A percentile compares a stretch with the other conserved stretches of the same genome.
Conservation (phyloP, 2,888 invertebrate genomes). For the Erannis defoliaria region DNA sequence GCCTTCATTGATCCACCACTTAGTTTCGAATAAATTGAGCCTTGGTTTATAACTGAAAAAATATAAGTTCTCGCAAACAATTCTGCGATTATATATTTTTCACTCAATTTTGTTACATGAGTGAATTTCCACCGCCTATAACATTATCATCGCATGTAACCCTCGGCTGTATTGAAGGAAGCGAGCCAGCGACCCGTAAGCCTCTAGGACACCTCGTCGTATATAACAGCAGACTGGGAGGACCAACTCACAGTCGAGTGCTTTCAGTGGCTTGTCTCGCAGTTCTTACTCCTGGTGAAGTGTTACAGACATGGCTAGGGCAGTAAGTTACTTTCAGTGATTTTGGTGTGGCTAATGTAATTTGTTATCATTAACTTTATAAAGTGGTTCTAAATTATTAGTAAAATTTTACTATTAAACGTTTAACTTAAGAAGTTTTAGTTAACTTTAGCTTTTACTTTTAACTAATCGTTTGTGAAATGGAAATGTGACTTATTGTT, state of each 20-base stretch:
- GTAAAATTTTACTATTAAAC: too few relatives aligned
- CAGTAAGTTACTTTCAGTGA: conserved; percentile 23
- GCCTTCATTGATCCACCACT: too few relatives aligned
- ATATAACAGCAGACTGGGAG: conserved; percentile 15
- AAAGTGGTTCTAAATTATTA: background rate
- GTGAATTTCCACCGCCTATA: background rate
- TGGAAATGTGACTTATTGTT: too few relatives aligned
- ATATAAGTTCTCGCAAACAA: too few relatives aligned
- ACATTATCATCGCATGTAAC: conserved; percentile 57
- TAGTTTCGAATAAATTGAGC: too few relatives aligned
- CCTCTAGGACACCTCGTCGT: conserved; percentile 65
- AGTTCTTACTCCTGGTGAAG: background rate
- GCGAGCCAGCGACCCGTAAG: conserved; percentile 71
- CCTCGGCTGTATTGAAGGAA: conserved; percentile 55
- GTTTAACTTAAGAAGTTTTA: too few relatives aligned
- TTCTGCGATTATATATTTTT: background rate
- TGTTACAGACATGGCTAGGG: conserved; percentile 24
- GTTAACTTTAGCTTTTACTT: too few relatives aligned
- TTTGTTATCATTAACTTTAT: too few relatives aligned
- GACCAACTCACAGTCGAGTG: conserved; percentile 10
- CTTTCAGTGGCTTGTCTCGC: background rate
- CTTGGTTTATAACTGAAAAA: too few relatives aligned
- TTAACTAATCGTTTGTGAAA: too few relatives aligned
- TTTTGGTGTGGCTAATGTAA: background rate
- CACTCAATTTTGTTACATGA: too few relatives aligned